phyloP scores from a whole-genome alignment of 64 coral and sea anemone species.

The Platygyra sinensis region DNA sequence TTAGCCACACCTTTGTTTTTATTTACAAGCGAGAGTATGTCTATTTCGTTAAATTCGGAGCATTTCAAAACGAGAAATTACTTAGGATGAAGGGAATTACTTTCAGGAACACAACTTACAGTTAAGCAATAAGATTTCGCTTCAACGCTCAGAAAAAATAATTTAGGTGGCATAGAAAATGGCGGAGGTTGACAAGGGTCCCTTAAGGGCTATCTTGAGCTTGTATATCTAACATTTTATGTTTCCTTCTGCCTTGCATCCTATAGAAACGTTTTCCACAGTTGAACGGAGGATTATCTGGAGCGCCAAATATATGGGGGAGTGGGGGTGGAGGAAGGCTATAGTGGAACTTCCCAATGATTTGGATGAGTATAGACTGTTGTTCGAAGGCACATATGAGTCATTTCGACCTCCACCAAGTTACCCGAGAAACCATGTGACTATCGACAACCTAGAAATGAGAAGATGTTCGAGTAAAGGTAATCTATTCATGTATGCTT shows the following conservation, averaged over 20 bases:
- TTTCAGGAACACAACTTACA: too few relatives aligned
- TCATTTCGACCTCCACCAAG: not conserved
- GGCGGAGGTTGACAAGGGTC: too few relatives aligned
- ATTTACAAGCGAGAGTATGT: too few relatives aligned
- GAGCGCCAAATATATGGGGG: not conserved
- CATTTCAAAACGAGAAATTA: too few relatives aligned
- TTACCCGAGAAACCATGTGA: slow-evolving; percentile 3
- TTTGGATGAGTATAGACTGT: slow-evolving; percentile 27
- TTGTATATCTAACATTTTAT: not conserved
- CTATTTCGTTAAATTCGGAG: too few relatives aligned
- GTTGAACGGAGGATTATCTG: slow-evolving; percentile 5
- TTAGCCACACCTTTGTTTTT: too few relatives aligned
- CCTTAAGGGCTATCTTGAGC: too few relatives aligned
- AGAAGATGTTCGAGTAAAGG: slow-evolving; percentile 19
- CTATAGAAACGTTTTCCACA: not conserved
- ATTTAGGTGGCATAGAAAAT: too few relatives aligned
- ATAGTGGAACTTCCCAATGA: slow-evolving; percentile 9
- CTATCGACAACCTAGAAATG: slow-evolving; percentile 54
- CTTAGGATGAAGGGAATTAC: too few relatives aligned
- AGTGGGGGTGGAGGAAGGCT: slow-evolving; percentile 50
- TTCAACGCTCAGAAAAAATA: too few relatives aligned
- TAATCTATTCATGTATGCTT: not conserved
- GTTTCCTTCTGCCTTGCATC: too few relatives aligned
- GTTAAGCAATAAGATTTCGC: too few relatives aligned
- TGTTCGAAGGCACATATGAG: slow-evolving; percentile 32